Evolutionary conservation across 2,113 vertebrate genomes (phyloP).

Genomic region (Tylochromis polylepis): DNA sequence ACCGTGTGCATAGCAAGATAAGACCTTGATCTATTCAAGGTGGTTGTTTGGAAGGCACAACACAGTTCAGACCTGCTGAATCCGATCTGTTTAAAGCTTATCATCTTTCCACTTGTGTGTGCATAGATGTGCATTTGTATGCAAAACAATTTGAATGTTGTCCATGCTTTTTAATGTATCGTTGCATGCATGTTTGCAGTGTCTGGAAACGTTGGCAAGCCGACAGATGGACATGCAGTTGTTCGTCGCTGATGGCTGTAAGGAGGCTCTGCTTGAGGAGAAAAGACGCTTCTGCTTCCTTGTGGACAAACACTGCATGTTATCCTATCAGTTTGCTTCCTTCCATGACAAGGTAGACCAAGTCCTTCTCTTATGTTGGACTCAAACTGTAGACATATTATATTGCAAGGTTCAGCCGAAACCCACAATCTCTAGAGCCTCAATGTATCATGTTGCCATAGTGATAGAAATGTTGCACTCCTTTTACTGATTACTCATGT

Average conservation of each 20-base stretch:
- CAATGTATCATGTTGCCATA: constrained; percentile 1
- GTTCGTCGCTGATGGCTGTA: constrained; percentile 91
- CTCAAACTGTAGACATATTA: neutral
- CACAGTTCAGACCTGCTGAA: neutral
- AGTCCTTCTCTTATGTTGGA: neutral
- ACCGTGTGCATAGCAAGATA: constrained; percentile 41
- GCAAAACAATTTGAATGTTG: neutral
- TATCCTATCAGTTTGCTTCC: constrained; percentile 78
- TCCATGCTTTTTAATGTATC: neutral
- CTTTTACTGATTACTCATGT: neutral
- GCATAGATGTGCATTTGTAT: neutral
- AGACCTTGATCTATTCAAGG: neutral
- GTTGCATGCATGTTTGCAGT: constrained; percentile 67
- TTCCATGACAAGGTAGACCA: constrained; percentile 85
- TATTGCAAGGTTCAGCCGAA: neutral
- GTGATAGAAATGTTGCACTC: neutral
- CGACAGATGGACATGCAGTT: constrained; percentile 92
- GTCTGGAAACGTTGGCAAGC: constrained; percentile 82
- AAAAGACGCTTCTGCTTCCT: constrained; percentile 95
- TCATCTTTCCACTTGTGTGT: neutral
- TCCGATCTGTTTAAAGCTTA: neutral
- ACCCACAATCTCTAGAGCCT: neutral
- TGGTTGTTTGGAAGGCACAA: neutral
- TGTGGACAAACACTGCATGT: constrained; percentile 93
- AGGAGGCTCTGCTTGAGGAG: constrained; percentile 92